A percentile compares a stretch with the other conserved stretches of the same genome.
Evolutionary conservation across 2,888 invertebrate genomes (phyloP).

Genomic region (Meloe dianella): DNA sequence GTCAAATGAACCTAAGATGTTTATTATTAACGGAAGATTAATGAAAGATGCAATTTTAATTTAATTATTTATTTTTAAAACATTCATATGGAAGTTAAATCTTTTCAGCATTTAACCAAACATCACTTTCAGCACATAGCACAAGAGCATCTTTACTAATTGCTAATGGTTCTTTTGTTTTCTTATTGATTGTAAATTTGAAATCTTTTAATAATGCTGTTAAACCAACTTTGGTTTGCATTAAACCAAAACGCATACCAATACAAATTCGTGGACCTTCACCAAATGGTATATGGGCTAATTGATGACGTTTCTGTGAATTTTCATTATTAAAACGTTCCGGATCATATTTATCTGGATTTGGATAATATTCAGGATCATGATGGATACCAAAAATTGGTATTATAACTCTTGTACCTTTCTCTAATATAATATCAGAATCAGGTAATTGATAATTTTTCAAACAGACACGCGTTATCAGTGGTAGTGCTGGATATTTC

Average conservation of each 20-base stretch:
- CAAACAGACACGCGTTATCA: constrained; percentile 36
- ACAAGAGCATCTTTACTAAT: constrained; percentile 15
- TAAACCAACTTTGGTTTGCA: constrained; percentile 50
- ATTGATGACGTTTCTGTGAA: constrained; percentile 61
- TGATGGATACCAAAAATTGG: constrained; percentile 49
- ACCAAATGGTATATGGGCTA: constrained; percentile 65
- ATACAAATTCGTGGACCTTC: constrained; percentile 65
- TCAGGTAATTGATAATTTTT: constrained; percentile 45
- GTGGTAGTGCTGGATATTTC: constrained; percentile 47
- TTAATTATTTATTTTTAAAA: too few species aligned
- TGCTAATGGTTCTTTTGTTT: constrained; percentile 35
- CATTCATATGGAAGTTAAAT: too few species aligned
- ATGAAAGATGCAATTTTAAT: too few species aligned
- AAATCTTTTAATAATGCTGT: constrained; percentile 41
- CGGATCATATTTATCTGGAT: constrained; percentile 63
- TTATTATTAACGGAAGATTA: too few species aligned
- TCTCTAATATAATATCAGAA: constrained; percentile 43
- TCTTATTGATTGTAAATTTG: constrained; percentile 40
- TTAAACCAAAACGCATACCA: constrained; percentile 48
- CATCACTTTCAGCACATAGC: constrained; percentile 33
- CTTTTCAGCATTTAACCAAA: constrained; percentile 39
- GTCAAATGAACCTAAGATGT: too few species aligned
- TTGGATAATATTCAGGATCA: constrained; percentile 49
- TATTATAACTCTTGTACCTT: constrained; percentile 46
- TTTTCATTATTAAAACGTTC: constrained; percentile 64